These are phyloP conservation scores for Myotis lucifugus DNA, from an alignment of 2,113 vertebrate genomes.

Conservation along the genomic window DNA sequence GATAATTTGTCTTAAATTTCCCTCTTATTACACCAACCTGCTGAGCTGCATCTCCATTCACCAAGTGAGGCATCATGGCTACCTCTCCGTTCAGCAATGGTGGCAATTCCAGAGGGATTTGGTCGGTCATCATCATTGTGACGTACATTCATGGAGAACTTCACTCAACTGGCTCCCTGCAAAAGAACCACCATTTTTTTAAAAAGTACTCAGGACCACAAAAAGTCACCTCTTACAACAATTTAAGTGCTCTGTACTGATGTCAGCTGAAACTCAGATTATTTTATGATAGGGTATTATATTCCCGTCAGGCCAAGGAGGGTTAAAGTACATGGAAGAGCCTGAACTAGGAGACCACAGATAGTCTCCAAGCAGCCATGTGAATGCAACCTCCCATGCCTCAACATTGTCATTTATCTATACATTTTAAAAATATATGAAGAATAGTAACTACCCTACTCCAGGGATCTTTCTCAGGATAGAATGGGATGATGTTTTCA, in stretches of 20 bases:
- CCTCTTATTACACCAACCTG: slow-evolving; percentile 87
- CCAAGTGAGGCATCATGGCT: slow-evolving; percentile 96
- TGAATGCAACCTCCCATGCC: background rate
- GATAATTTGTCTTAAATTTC: background rate
- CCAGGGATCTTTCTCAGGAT: background rate
- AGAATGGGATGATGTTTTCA: slow-evolving; percentile 2
- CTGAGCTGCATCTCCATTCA: slow-evolving; percentile 96
- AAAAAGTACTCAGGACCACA: background rate
- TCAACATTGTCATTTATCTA: background rate
- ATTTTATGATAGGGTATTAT: background rate
- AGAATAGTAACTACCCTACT: background rate
- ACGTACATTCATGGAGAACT: slow-evolving; percentile 99
- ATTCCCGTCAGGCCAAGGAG: too few species aligned
- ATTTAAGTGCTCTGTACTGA: background rate
- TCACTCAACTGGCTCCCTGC: slow-evolving; percentile 92
- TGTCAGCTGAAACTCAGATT: background rate
- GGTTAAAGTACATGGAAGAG: background rate
- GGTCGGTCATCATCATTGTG: slow-evolving; percentile 99
- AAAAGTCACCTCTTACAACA: background rate
- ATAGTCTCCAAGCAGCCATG: background rate
- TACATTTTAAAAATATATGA: background rate
- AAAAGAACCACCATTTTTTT: slow-evolving; percentile 71
- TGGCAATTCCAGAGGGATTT: slow-evolving; percentile 98
- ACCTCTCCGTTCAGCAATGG: slow-evolving; percentile 96
- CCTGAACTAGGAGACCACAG: background rate